Conservation (phyloP, 2,888 invertebrate species). For the Drosophila pseudotakahashii region DNA sequence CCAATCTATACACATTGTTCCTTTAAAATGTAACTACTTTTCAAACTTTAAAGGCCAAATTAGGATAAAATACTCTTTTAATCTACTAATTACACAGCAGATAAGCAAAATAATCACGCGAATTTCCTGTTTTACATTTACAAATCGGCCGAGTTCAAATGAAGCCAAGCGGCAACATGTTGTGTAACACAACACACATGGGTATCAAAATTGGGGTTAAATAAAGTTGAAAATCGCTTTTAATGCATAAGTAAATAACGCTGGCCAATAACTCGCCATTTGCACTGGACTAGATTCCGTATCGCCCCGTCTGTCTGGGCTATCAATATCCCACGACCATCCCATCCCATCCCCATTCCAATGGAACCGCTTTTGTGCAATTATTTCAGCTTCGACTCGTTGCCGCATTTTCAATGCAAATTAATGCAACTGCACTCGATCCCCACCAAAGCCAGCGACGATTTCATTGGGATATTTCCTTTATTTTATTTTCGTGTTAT, state of each 20-base stretch:
- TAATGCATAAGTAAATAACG: slow-evolving; percentile 30
- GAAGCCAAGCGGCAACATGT: slow-evolving; percentile 13
- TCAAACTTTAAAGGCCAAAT: not conserved
- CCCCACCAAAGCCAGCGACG: not conserved
- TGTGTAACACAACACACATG: slow-evolving; percentile 3
- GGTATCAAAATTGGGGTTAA: slow-evolving; percentile 14
- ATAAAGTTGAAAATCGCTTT: slow-evolving; percentile 34
- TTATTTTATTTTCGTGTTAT: slow-evolving; percentile 22
- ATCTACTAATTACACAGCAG: not conserved
- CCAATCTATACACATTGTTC: too few relatives aligned
- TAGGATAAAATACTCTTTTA: not conserved
- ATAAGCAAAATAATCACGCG: not conserved
- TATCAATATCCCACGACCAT: slow-evolving; percentile 14
- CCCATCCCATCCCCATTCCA: not conserved
- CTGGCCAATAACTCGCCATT: slow-evolving; percentile 15
- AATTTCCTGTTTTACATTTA: not conserved
- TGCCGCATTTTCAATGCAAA: slow-evolving; percentile 45
- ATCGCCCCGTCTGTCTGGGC: slow-evolving; percentile 4
- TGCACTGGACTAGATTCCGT: slow-evolving; percentile 18
- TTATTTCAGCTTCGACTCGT: slow-evolving; percentile 31
- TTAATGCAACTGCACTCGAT: slow-evolving; percentile 40
- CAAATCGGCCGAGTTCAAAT: not conserved
- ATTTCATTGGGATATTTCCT: slow-evolving; percentile 12
- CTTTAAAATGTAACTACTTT: not conserved
- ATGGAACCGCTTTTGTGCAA: slow-evolving; percentile 28